Evolutionary conservation across 2,888 invertebrate species (phyloP).

Genomic region (Tortricodes alternella): DNA sequence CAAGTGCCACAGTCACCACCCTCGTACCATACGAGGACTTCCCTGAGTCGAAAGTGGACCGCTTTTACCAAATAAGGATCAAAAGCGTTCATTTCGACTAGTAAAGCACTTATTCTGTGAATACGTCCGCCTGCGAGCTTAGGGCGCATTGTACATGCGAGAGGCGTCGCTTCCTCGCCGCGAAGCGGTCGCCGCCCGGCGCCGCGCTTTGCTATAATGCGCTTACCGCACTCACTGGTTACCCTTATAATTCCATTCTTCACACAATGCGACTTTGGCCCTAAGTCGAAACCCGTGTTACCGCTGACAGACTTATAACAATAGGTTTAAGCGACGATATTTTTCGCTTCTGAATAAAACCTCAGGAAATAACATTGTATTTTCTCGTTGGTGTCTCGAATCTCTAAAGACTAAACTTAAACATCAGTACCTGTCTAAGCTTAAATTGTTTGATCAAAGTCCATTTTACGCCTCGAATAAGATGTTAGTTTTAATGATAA

Average conservation of each 20-base stretch:
- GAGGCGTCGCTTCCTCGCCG: slow-evolving; percentile 56
- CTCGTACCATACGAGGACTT: slow-evolving; percentile 20
- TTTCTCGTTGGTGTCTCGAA: neutral
- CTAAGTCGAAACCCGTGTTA: slow-evolving; percentile 75
- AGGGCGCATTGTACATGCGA: slow-evolving; percentile 74
- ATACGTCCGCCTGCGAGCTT: slow-evolving; percentile 65
- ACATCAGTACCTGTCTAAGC: neutral
- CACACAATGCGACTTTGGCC: slow-evolving; percentile 60
- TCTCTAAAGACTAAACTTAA: neutral
- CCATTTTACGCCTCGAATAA: slow-evolving; percentile 11
- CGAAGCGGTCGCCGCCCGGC: slow-evolving; percentile 50
- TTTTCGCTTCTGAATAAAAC: slow-evolving; percentile 30
- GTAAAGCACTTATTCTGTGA: slow-evolving; percentile 68
- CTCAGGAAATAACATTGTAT: slow-evolving; percentile 16
- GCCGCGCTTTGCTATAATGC: slow-evolving; percentile 72
- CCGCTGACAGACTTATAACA: slow-evolving; percentile 55
- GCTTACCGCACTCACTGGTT: slow-evolving; percentile 68
- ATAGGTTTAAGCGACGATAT: slow-evolving; percentile 32
- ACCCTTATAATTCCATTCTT: slow-evolving; percentile 74
- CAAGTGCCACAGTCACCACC: neutral
- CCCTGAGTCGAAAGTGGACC: slow-evolving; percentile 53
- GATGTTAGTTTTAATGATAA: slow-evolving; percentile 26
- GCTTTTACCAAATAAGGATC: slow-evolving; percentile 60
- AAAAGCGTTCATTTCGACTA: slow-evolving; percentile 69
- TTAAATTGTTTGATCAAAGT: neutral